Conservation (phyloP, 1,140 invertebrate genomes). For the Pseudomyrmex sp. region DNA sequence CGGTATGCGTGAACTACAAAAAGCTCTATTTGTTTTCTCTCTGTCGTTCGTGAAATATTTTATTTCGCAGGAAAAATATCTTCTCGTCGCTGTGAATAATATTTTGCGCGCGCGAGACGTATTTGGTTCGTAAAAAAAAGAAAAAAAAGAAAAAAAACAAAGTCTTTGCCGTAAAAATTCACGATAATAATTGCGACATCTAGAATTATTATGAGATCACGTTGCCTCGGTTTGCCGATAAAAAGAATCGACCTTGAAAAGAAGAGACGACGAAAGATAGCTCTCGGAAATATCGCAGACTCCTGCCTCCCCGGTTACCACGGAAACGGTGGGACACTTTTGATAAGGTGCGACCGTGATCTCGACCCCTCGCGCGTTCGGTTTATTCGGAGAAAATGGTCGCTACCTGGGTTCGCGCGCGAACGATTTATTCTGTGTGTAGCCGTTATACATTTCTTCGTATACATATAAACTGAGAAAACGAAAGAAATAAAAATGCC, state of each 20-base stretch:
- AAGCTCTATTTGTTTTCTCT: slow-evolving; percentile 1
- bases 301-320: slow-evolving; percentile 72
- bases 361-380: slow-evolving; percentile 42
- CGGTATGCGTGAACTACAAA: not conserved
- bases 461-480: not conserved
- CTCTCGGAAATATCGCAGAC: slow-evolving; percentile 61
- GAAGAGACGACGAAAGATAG: slow-evolving; percentile 29
- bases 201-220: slow-evolving; percentile 29
- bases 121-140: slow-evolving; percentile 20
- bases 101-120: not conserved
- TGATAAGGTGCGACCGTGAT: slow-evolving; percentile 73
- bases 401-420: slow-evolving; percentile 29
- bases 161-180: not conserved
- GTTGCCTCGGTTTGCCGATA: slow-evolving; percentile 18
- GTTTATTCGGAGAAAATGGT: slow-evolving; percentile 74
- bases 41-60: not conserved
- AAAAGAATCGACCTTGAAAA: slow-evolving; percentile 26
- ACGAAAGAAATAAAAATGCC: slow-evolving; percentile 24
- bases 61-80: slow-evolving; percentile 24
- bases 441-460: slow-evolving; percentile 3
- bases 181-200: not conserved
- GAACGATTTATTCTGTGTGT: slow-evolving; percentile 39
- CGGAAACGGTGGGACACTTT: slow-evolving; percentile 80
- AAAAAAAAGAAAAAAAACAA: not conserved
- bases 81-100: not conserved